Evolutionary conservation across 30 jellyfish, hydroid and myxozoan genomes (phyloP).

Genomic region (Aurelia aurita): DNA sequence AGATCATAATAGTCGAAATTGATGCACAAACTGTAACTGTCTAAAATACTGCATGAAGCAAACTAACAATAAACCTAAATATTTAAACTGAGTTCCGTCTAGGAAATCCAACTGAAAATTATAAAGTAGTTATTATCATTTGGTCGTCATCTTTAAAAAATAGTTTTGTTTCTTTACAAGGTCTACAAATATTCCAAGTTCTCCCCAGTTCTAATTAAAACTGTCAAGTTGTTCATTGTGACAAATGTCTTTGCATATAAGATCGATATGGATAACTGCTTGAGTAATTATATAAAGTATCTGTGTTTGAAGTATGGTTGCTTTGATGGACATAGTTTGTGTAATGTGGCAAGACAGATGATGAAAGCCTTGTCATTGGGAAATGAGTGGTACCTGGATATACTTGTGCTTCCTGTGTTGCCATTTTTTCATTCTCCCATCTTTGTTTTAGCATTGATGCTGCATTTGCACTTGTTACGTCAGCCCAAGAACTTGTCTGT

Average conservation of each 20-base stretch:
- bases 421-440: slow-evolving; percentile 21
- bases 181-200: too few species aligned
- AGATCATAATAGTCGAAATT: too few species aligned
- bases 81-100: too few species aligned
- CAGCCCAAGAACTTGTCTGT: background rate
- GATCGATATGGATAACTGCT: slow-evolving; percentile 48
- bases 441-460: slow-evolving; percentile 9
- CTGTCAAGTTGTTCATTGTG: slow-evolving; percentile 1
- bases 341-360: slow-evolving; percentile 48
- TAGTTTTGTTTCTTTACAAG: too few species aligned
- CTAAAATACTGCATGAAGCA: too few species aligned
- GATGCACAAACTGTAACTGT: too few species aligned
- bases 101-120: too few species aligned
- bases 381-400: slow-evolving; percentile 14
- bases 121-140: too few species aligned
- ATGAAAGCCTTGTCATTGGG: slow-evolving; percentile 39
- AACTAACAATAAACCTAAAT: too few species aligned
- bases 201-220: too few species aligned
- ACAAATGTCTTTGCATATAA: slow-evolving; percentile 27
- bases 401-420: background rate
- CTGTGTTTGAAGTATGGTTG: slow-evolving; percentile 2
- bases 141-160: too few species aligned
- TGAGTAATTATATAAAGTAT: slow-evolving; percentile 7
- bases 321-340: slow-evolving; percentile 28
- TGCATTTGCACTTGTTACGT: background rate